Conservation (phyloP, 2,113 vertebrate species). For the Sus scrofa region T2T-Sscrofa CM000818.6:126040001-126040500, state of each 20-base stretch:
- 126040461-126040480: neutral
- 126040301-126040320: neutral
- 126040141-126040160: neutral
- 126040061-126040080: neutral
- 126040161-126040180: neutral
- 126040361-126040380: slow-evolving; percentile 71
- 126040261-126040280: rapidly evolving
- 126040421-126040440: slow-evolving; percentile 1
- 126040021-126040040: neutral
- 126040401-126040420: neutral
- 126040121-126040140: neutral
- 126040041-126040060: neutral
- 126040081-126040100: too few relatives aligned
- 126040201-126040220: rapidly evolving
- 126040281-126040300: neutral
- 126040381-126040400: slow-evolving; percentile 78
- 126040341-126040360: neutral
- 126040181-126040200: rapidly evolving
- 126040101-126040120: neutral
- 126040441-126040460: slow-evolving; percentile 53
- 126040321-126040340: slow-evolving; percentile 28
- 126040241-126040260: neutral
- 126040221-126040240: neutral
- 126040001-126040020: neutral
- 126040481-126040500: rapidly evolving